Evolutionary conservation across 2,888 invertebrate genomes (phyloP).

Genomic region (Therioaphis trifolii): DNA sequence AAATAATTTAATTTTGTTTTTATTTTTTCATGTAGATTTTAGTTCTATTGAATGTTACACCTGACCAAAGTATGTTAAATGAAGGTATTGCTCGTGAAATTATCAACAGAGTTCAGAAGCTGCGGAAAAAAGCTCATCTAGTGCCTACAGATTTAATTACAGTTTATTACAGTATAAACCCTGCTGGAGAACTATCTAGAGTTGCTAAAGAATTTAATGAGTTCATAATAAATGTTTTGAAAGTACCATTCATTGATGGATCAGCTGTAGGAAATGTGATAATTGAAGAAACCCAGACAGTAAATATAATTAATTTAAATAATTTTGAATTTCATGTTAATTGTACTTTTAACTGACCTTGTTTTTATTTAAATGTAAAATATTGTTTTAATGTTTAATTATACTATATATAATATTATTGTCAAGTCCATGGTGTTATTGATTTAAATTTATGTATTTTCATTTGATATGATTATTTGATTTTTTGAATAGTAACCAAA

Average conservation of each 20-base stretch:
- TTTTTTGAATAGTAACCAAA: too few relatives aligned
- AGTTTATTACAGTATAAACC: constrained; percentile 79
- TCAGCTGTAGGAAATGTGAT: constrained; percentile 72
- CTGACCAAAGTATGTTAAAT: constrained; percentile 89
- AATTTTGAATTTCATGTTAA: neutral
- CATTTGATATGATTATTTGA: too few relatives aligned
- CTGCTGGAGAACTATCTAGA: constrained; percentile 74
- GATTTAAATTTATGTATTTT: too few relatives aligned
- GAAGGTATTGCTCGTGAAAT: constrained; percentile 96
- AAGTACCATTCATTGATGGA: constrained; percentile 77
- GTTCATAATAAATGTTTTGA: constrained; percentile 85
- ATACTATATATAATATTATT: too few relatives aligned
- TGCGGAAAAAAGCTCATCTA: constrained; percentile 92
- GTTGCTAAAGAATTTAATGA: constrained; percentile 79
- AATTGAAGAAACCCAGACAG: constrained; percentile 74
- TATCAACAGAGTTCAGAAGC: constrained; percentile 94
- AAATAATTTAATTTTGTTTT: neutral
- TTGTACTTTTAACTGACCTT: neutral
- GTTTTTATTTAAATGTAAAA: neutral
- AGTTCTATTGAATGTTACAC: constrained; percentile 88
- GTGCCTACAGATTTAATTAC: constrained; percentile 91
- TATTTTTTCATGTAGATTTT: constrained; percentile 72
- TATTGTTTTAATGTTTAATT: neutral
- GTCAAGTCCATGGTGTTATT: too few relatives aligned
- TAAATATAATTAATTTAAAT: constrained; percentile 30